phyloP scores from a whole-genome alignment of 1,140 invertebrate species.

The Trypoxylus dichotomus region DNA sequence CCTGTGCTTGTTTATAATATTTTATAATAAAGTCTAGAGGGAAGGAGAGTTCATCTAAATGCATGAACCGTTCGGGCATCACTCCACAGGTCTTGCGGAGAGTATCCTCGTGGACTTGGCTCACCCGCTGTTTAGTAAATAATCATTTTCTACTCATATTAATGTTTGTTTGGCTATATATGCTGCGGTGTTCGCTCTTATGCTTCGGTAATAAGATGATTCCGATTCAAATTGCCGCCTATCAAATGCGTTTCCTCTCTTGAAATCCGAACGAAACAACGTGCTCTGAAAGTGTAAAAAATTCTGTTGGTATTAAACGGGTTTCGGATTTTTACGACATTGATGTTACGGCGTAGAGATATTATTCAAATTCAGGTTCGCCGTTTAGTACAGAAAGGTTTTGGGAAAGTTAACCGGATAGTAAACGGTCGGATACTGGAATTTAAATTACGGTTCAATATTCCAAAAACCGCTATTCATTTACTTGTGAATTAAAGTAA shows the following conservation, averaged over 20 bases:
- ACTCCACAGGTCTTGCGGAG: background rate
- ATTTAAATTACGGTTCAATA: background rate
- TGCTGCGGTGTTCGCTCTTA: background rate
- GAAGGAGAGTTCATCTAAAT: constrained; percentile 36
- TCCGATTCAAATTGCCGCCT: constrained; percentile 32
- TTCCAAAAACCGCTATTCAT: background rate
- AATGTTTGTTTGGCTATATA: constrained; percentile 42
- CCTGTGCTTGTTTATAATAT: constrained; percentile 40
- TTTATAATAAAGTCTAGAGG: constrained; percentile 35
- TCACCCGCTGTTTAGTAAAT: constrained; percentile 43
- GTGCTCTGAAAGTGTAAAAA: constrained; percentile 23
- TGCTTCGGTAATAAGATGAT: constrained; percentile 33
- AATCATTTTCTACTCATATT: constrained; percentile 45
- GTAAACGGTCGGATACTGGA: background rate
- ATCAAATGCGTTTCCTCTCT: constrained; percentile 6
- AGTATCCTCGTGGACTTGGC: constrained; percentile 26
- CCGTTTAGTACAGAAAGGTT: background rate
- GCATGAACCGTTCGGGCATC: constrained; percentile 31
- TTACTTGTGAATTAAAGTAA: no score
- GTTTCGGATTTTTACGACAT: constrained; percentile 19
- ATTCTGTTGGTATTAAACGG: constrained; percentile 9
- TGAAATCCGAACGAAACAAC: background rate
- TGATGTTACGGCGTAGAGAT: background rate
- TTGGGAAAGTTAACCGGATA: background rate
- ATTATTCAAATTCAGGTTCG: constrained; percentile 19